These are phyloP conservation scores for Semicossyphus pulcher DNA, from an alignment of 2,113 vertebrate species.

Conservation along the genomic window DNA sequence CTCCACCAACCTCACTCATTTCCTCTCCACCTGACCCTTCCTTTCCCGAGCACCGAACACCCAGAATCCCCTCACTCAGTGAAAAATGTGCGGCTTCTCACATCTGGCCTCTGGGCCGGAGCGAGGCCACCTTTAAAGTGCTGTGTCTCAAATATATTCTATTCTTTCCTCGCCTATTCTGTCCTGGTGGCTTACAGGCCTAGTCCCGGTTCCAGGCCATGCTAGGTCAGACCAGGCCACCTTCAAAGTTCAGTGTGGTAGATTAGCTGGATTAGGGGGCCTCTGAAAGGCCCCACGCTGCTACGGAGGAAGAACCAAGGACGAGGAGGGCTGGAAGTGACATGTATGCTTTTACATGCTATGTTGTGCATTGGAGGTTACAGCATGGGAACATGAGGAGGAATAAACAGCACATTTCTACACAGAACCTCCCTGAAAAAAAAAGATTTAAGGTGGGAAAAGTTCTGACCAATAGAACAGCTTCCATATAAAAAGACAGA, in stretches of 20 bases:
- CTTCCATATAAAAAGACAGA: not conserved
- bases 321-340: slow-evolving; percentile 88
- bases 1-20: slow-evolving; percentile 70
- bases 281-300: slow-evolving; percentile 92
- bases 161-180: slow-evolving; percentile 48
- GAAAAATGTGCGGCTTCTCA: slow-evolving; percentile 43
- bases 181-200: slow-evolving; percentile 45
- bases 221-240: slow-evolving; percentile 87
- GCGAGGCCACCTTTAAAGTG: slow-evolving; percentile 32
- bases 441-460: not conserved
- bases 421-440: not conserved
- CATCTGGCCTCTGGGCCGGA: slow-evolving; percentile 46
- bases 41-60: slow-evolving; percentile 26
- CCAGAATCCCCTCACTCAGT: slow-evolving; percentile 31
- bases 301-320: slow-evolving; percentile 90
- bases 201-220: slow-evolving; percentile 72
- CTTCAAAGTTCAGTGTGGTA: slow-evolving; percentile 93
- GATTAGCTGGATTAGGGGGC: slow-evolving; percentile 96
- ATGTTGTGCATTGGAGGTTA: slow-evolving; percentile 47
- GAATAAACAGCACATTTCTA: slow-evolving; percentile 9
- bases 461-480: not conserved
- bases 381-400: slow-evolving; percentile 4
- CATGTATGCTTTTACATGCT: slow-evolving; percentile 87
- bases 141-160: slow-evolving; percentile 26
- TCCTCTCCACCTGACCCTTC: slow-evolving; percentile 64